Evolutionary conservation across 2,113 vertebrate genomes (phyloP).

Genomic region (Xyliphius kryptos): DNA sequence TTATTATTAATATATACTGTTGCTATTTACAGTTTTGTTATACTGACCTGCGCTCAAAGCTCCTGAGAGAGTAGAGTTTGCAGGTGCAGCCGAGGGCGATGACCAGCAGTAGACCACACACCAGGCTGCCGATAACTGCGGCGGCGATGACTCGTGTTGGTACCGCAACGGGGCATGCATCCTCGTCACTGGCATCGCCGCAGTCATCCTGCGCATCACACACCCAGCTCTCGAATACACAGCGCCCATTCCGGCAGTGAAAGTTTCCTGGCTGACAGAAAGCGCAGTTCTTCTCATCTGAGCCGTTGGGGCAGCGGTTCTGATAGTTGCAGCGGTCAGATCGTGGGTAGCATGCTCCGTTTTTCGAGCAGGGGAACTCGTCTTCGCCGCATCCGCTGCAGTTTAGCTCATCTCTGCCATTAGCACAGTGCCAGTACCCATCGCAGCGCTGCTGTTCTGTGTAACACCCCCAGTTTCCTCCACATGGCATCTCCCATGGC

Average conservation of each 20-base stretch:
- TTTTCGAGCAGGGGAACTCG: constrained; percentile 91
- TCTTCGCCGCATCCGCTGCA: constrained; percentile 91
- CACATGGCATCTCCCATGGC: constrained; percentile 94
- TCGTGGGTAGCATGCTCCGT: constrained; percentile 91
- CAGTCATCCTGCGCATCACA: constrained; percentile 98
- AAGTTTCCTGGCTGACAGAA: constrained; percentile 98
- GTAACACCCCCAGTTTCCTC: constrained; percentile 95
- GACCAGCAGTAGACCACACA: constrained; percentile 89
- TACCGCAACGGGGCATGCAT: constrained; percentile 91
- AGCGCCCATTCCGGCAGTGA: constrained; percentile 93
- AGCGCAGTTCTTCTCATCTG: constrained; percentile 96
- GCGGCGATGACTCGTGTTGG: constrained; percentile 94
- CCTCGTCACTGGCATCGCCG: constrained; percentile 92
- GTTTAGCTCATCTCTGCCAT: constrained; percentile 89
- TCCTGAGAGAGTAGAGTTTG: constrained; percentile 92
- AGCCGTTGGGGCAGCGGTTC: constrained; percentile 96
- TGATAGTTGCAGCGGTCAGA: constrained; percentile 98
- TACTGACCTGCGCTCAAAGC: constrained; percentile 95
- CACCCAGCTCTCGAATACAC: constrained; percentile 98
- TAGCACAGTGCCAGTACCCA: constrained; percentile 96
- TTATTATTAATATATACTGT: too few species aligned
- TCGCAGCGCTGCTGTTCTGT: constrained; percentile 91
- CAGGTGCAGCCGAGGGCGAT: constrained; percentile 95
- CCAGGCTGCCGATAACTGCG: constrained; percentile 91
- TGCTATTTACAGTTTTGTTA: too few species aligned